Conservation (phyloP, 2,888 invertebrate genomes). For the Drosophila formosana region DNA sequence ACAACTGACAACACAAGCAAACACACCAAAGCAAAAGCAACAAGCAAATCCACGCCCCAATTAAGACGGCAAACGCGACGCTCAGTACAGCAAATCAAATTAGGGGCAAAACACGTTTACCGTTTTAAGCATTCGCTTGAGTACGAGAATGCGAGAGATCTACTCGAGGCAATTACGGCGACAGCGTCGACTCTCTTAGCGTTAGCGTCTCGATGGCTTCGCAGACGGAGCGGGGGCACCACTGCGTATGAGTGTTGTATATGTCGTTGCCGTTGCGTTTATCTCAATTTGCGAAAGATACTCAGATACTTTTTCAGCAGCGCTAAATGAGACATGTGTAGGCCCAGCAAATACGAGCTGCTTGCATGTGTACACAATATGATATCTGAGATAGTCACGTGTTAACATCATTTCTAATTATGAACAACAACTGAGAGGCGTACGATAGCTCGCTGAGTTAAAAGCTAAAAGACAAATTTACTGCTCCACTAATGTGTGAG, state of each 20-base stretch:
- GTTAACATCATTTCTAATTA: slow-evolving; percentile 76
- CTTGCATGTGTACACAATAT: slow-evolving; percentile 34
- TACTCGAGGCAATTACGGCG: slow-evolving; percentile 53
- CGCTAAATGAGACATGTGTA: slow-evolving; percentile 47
- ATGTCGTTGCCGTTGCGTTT: slow-evolving; percentile 39
- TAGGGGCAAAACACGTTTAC: slow-evolving; percentile 73
- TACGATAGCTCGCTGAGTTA: background rate
- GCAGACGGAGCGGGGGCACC: slow-evolving; percentile 6
- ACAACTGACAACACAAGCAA: slow-evolving; percentile 11
- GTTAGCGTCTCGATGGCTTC: background rate
- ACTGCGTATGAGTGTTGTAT: slow-evolving; percentile 33
- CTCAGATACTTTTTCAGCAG: slow-evolving; percentile 3
- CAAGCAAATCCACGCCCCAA: slow-evolving; percentile 27
- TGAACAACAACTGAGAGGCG: slow-evolving; percentile 25
- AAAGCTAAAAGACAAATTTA: background rate
- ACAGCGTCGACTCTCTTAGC: slow-evolving; percentile 16
- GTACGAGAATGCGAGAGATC: slow-evolving; percentile 21
- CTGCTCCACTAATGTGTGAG: background rate
- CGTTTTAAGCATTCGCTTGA: slow-evolving; percentile 51
- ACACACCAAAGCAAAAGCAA: slow-evolving; percentile 1
- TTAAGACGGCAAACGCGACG: slow-evolving; percentile 23
- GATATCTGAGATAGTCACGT: slow-evolving; percentile 60
- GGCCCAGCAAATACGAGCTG: slow-evolving; percentile 26
- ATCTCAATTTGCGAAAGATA: slow-evolving; percentile 68
- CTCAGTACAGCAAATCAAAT: slow-evolving; percentile 66